phyloP scores from a whole-genome alignment of 2,888 invertebrate species.

The Diachrysia chrysitis region DNA sequence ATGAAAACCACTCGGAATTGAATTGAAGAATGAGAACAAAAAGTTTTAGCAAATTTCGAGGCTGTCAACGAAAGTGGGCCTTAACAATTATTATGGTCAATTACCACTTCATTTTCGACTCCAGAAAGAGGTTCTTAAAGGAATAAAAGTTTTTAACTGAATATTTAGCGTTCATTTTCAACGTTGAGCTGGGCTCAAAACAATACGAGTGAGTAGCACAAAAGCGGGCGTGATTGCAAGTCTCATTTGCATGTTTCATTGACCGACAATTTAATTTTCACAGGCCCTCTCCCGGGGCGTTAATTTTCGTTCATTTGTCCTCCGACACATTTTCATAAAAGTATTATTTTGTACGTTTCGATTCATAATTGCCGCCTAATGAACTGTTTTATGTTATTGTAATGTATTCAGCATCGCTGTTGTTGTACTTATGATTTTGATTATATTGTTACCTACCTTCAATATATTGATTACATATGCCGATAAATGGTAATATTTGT shows the following conservation, averaged over 20 bases:
- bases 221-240: conserved; percentile 81
- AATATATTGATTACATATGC: neutral
- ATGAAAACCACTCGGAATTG: conserved; percentile 13
- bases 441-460: neutral
- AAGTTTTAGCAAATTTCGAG: conserved; percentile 41
- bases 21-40: conserved; percentile 39
- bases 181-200: conserved; percentile 64
- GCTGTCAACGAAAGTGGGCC: conserved; percentile 46
- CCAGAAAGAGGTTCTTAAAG: conserved; percentile 46
- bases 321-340: conserved; percentile 60
- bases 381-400: conserved; percentile 56
- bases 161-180: conserved; percentile 57
- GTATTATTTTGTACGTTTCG: conserved; percentile 63
- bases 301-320: conserved; percentile 75
- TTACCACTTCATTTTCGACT: conserved; percentile 56
- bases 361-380: conserved; percentile 67
- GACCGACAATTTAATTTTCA: conserved; percentile 84
- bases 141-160: conserved; percentile 55
- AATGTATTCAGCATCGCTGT: conserved; percentile 21
- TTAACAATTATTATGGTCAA: conserved; percentile 55
- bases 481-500: neutral
- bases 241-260: conserved; percentile 85
- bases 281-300: conserved; percentile 67
- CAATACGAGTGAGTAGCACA: conserved; percentile 75
- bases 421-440: conserved; percentile 30